Conservation (phyloP, 2,888 invertebrate species). For the Pomacea canaliculata region DNA sequence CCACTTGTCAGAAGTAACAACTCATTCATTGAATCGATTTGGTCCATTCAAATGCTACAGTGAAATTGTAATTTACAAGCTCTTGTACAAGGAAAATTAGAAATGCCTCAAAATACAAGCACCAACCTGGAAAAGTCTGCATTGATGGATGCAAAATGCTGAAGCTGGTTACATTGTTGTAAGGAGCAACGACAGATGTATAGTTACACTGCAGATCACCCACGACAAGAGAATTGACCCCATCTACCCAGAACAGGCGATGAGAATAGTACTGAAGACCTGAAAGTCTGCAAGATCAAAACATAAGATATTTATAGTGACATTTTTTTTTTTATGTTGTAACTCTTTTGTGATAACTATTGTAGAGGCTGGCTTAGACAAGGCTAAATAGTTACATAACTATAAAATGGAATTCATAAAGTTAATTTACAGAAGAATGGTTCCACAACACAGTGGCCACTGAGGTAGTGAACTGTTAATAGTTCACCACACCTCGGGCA, state of each 20-base stretch:
- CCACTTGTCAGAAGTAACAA: too few species aligned
- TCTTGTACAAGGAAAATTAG: too few species aligned
- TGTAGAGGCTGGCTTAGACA: not conserved
- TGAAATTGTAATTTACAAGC: too few species aligned
- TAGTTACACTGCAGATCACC: slow-evolving; percentile 83
- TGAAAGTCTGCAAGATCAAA: slow-evolving; percentile 42
- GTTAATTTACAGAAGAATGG: not conserved
- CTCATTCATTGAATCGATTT: too few species aligned
- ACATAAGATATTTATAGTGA: not conserved
- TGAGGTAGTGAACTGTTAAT: too few species aligned
- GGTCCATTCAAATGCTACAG: too few species aligned
- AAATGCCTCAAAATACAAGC: too few species aligned
- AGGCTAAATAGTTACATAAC: not conserved
- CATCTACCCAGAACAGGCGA: slow-evolving; percentile 86
- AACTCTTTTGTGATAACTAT: not conserved
- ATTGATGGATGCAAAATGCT: slow-evolving; percentile 80
- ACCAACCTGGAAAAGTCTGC: slow-evolving; percentile 72
- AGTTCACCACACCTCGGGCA: too few species aligned
- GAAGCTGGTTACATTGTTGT: slow-evolving; percentile 74
- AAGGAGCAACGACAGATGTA: slow-evolving; percentile 75
- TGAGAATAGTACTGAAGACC: slow-evolving; percentile 81
- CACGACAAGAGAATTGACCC: slow-evolving; percentile 80
- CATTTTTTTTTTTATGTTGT: not conserved
- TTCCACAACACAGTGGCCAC: too few species aligned
- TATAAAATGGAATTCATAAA: not conserved